A percentile compares a stretch with the other conserved stretches of the same genome.
phyloP scores from a whole-genome alignment of 23 tunicate genomes.

The Corella eumyota region DNA sequence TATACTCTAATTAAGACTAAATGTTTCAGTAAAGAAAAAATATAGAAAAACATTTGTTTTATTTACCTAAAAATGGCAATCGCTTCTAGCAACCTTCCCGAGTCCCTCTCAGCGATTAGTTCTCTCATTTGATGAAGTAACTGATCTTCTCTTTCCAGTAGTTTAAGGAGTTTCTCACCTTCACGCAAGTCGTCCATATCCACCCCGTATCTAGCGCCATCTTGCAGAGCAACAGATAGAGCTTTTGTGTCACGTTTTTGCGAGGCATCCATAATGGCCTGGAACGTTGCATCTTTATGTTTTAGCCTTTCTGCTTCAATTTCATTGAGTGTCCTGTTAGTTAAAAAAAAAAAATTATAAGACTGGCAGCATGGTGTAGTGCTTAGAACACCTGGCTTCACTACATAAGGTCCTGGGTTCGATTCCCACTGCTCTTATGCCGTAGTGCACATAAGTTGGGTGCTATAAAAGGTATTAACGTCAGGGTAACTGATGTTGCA shows the following conservation, averaged over 20 bases:
- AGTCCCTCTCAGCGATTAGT: constrained; percentile 5
- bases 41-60: not conserved
- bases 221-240: constrained; percentile 5
- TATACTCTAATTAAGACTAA: no score
- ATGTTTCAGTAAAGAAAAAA: no score
- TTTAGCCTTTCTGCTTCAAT: constrained; percentile 2
- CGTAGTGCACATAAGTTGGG: no score
- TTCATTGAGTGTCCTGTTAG: not conserved
- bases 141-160: constrained; percentile 25
- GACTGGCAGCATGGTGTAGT: not conserved
- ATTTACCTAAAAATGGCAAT: constrained; percentile 22
- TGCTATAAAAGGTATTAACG: no score
- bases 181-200: constrained; percentile 9
- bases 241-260: constrained; percentile 14
- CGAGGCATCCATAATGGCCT: constrained; percentile 9
- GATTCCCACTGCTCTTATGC: no score
- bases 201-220: constrained; percentile 10
- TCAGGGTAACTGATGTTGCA: no score
- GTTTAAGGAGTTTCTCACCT: constrained; percentile 18
- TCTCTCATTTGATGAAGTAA: constrained; percentile 17
- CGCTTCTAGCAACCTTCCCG: constrained; percentile 16
- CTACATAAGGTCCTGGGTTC: no score
- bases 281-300: constrained; percentile 8
- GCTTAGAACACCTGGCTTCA: not conserved
- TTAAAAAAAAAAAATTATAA: not conserved